Conservation (phyloP, 2,888 invertebrate species). For the Syritta pipiens region DNA sequence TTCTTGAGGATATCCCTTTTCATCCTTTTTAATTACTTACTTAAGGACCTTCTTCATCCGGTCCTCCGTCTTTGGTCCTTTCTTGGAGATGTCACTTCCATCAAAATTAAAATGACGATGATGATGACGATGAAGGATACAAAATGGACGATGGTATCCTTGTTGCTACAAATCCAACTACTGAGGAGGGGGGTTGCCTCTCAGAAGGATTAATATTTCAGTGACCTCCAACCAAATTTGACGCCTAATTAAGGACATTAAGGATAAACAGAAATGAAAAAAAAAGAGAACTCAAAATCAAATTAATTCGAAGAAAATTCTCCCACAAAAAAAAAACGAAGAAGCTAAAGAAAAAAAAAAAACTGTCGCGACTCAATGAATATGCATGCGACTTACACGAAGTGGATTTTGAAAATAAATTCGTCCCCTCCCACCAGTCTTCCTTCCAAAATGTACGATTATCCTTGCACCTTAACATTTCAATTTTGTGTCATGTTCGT, state of each 20-base stretch:
- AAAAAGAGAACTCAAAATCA: background rate
- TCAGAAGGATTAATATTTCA: constrained; percentile 22
- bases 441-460: constrained; percentile 9
- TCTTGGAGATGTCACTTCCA: constrained; percentile 34
- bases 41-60: constrained; percentile 1
- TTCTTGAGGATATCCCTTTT: constrained; percentile 12
- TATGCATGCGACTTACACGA: constrained; percentile 2
- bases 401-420: too few species aligned
- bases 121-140: too few species aligned
- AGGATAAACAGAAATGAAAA: constrained; percentile 1
- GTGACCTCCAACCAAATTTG: constrained; percentile 25
- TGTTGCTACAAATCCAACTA: too few species aligned
- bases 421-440: too few species aligned
- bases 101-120: constrained; percentile 16
- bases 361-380: background rate
- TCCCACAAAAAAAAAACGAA: too few species aligned
- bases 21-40: constrained; percentile 27
- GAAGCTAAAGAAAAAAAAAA: constrained; percentile 1
- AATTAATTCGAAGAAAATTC: background rate
- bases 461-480: constrained; percentile 15
- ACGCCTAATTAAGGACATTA: constrained; percentile 24
- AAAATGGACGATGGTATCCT: too few species aligned
- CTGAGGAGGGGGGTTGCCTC: too few species aligned
- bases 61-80: background rate
- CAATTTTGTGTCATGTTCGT: background rate